Conservation (phyloP, 1,140 invertebrate species). For the Cheumatopsyche charites region DNA sequence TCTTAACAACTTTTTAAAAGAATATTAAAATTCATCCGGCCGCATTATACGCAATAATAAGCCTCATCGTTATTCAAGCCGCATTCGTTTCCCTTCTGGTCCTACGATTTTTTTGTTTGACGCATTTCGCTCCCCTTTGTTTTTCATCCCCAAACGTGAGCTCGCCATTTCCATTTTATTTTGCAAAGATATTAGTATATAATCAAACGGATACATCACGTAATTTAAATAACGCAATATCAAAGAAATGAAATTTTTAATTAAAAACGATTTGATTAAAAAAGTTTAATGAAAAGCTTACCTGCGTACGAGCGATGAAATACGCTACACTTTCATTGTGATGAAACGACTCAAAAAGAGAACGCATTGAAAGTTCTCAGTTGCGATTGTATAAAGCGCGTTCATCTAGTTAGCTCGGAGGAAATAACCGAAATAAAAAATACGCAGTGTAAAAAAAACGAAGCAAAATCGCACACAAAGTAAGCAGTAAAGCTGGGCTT, state of each 20-base stretch:
- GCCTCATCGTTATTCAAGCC: conserved; percentile 13
- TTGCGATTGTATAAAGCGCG: not conserved
- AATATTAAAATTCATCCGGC: conserved; percentile 9
- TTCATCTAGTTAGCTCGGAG: conserved; percentile 18
- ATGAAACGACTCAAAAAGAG: too few relatives aligned
- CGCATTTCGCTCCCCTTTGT: not conserved
- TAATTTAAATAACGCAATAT: too few relatives aligned
- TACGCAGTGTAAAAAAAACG: conserved; percentile 1
- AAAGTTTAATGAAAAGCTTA: too few relatives aligned
- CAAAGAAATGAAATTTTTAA: too few relatives aligned
- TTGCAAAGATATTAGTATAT: too few relatives aligned
- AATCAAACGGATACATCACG: too few relatives aligned
- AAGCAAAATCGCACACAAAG: not conserved
- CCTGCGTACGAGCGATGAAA: too few relatives aligned
- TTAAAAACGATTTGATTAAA: too few relatives aligned
- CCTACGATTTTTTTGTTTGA: conserved; percentile 5
- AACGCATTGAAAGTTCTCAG: not conserved
- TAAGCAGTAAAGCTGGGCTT: conserved; percentile 25
- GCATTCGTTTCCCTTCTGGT: not conserved
- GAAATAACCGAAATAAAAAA: conserved; percentile 20
- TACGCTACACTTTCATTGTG: too few relatives aligned
- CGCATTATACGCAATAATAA: conserved; percentile 2
- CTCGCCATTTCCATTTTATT: too few relatives aligned
- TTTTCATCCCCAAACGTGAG: too few relatives aligned
- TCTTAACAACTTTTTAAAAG: too few relatives aligned